Conservation (phyloP, 2,113 vertebrate genomes). For the Gambusia holbrooki region DNA sequence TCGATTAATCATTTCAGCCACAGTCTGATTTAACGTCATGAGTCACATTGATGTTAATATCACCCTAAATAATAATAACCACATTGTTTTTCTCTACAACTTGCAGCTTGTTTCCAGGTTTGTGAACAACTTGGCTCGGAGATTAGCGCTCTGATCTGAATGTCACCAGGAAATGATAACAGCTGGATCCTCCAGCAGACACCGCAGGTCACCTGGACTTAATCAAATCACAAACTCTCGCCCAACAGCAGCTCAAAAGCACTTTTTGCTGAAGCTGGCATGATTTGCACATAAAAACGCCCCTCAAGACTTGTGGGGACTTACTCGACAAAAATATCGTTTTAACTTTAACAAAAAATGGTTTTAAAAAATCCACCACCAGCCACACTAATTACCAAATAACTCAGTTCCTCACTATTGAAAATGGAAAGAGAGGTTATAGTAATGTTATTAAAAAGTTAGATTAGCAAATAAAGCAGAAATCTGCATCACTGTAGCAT, state of each 20-base stretch:
- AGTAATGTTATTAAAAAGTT: background rate
- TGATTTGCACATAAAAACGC: background rate
- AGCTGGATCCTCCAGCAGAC: slow-evolving; percentile 25
- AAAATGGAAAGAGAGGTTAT: background rate
- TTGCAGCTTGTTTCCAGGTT: background rate
- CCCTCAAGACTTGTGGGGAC: background rate
- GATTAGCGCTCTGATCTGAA: background rate
- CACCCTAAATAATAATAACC: too few relatives aligned
- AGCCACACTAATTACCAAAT: background rate
- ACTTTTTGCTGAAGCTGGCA: background rate
- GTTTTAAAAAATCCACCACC: background rate
- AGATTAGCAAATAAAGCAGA: background rate
- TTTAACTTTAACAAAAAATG: background rate
- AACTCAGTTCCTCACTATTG: background rate
- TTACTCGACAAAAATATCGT: background rate
- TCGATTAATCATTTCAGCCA: too few relatives aligned
- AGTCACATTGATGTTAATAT: too few relatives aligned
- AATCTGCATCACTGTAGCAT: too few relatives aligned
- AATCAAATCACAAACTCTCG: slow-evolving; percentile 17
- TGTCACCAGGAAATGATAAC: background rate
- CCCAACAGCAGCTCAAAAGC: background rate
- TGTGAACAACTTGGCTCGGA: background rate
- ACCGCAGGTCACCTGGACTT: background rate
- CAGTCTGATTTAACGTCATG: too few relatives aligned
- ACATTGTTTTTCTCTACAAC: background rate